Evolutionary conservation across 2,113 vertebrate genomes (phyloP), one percentile per base, ranked within the genome.

Genomic region (Mesocricetus auratus): DNA sequence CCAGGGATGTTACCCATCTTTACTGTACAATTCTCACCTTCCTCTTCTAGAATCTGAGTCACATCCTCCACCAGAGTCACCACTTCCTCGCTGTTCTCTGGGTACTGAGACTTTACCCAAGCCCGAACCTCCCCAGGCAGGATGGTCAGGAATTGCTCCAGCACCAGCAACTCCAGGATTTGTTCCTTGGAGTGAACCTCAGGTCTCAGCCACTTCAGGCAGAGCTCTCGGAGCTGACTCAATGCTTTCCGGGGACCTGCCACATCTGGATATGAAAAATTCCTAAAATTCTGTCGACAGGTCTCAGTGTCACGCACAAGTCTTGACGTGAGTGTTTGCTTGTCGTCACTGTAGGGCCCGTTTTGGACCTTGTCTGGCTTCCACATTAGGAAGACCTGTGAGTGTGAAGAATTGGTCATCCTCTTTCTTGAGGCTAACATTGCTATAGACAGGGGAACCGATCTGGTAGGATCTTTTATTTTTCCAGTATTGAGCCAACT

Each of bases 141-240:
- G 96, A 98, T 98, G 85, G 74, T 96, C 64, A 98, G 95, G 87
- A 98, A 98, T 31, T 98, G 98, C 45, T 98, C 98, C n/a, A 98
- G 95, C 79, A 98, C 95, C 93, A 98, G 86, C 79, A 97, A 91
- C 22, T 98, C 98, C 83, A 98, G 22, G 31, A 98, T 98, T 69
- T 98, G 97, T 68, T 98, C 98, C 94, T 98, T 98, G 74, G 98
- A 97, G 78, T 97, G 98, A 86, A 97, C 95, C 78, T 98, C 97
- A 10, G 98, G 98, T 81, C 97, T 97, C 50, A 98, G 91, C 98
- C 98, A 98, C 71, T 97, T 96, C 71, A 96, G 95, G 94, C 98
- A 98, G 94, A 97, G 97, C 45, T 97, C 97, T 93, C 96, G 97
- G 58, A 98, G 98, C 31, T 96, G 94, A 94, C 78, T 97, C 89